Conservation (phyloP, 2,797 vertebrate genomes). For the Trachurus trachurus region DNA sequence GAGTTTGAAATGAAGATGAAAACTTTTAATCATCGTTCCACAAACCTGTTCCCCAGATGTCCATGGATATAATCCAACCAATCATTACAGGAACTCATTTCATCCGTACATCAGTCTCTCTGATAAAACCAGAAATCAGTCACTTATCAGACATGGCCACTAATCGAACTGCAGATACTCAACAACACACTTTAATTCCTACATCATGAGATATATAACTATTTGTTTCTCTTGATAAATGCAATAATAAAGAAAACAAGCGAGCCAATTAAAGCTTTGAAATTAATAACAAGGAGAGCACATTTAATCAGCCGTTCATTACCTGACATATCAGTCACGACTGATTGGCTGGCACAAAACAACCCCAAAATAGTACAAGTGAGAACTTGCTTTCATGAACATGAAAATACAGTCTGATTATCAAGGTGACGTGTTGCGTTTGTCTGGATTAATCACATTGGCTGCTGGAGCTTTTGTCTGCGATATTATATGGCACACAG, state of each 20-base stretch:
- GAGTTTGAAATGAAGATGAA: conserved; percentile 7
- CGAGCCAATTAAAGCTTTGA: not conserved
- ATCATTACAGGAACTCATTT: conserved; percentile 43
- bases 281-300: not conserved
- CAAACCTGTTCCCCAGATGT: conserved; percentile 30
- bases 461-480: not conserved
- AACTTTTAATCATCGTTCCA: conserved; percentile 43
- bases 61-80: conserved; percentile 39
- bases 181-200: not conserved
- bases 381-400: not conserved
- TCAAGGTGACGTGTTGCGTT: not conserved
- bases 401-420: not conserved
- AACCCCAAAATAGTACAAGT: not conserved
- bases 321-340: not conserved
- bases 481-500: not conserved
- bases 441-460: not conserved
- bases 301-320: no score
- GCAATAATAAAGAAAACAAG: not conserved
- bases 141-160: conserved; percentile 15
- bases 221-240: not conserved
- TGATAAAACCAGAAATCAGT: conserved; percentile 39
- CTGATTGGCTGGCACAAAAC: not conserved
- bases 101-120: conserved; percentile 26
- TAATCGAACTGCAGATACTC: not conserved
- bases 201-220: not conserved